phyloP scores from a whole-genome alignment of 2,888 invertebrate genomes.

The Nysson spinosus region DNA sequence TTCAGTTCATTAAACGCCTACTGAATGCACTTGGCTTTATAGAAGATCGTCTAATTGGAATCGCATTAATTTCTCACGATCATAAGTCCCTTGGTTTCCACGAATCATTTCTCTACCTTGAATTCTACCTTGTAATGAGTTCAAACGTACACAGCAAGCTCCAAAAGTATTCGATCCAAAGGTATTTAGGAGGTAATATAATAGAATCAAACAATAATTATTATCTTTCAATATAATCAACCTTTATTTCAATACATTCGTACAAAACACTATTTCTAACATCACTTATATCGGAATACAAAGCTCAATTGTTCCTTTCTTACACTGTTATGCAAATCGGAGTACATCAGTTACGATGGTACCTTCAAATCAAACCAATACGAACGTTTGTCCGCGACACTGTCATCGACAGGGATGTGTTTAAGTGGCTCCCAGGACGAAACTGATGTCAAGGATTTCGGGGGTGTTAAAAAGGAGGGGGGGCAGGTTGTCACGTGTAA shows the following conservation, averaged over 20 bases:
- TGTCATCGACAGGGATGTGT: constrained; percentile 48
- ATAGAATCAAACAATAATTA: too few relatives aligned
- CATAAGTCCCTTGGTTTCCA: constrained; percentile 21
- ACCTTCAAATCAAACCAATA: too few relatives aligned
- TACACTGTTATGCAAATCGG: too few relatives aligned
- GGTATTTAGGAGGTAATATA: too few relatives aligned
- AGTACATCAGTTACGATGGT: too few relatives aligned
- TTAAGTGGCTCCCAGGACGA: constrained; percentile 46
- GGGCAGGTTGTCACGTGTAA: constrained; percentile 27
- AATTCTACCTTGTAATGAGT: background rate
- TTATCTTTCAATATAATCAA: too few relatives aligned
- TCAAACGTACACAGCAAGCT: background rate
- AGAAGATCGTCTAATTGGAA: constrained; percentile 61
- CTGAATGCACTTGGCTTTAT: constrained; percentile 50
- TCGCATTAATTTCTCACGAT: constrained; percentile 64
- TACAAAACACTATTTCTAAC: too few relatives aligned
- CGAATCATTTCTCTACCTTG: background rate
- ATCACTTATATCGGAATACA: too few relatives aligned
- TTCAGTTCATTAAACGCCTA: constrained; percentile 60
- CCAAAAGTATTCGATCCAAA: too few relatives aligned
- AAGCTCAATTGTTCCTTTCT: too few relatives aligned
- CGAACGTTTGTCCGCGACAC: too few relatives aligned
- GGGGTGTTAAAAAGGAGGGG: constrained; percentile 1
- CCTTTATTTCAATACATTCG: too few relatives aligned
- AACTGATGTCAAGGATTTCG: constrained; percentile 12